These are phyloP conservation scores for Calliphora vicina DNA, from an alignment of 1,140 invertebrate species.

Conservation along the genomic window DNA sequence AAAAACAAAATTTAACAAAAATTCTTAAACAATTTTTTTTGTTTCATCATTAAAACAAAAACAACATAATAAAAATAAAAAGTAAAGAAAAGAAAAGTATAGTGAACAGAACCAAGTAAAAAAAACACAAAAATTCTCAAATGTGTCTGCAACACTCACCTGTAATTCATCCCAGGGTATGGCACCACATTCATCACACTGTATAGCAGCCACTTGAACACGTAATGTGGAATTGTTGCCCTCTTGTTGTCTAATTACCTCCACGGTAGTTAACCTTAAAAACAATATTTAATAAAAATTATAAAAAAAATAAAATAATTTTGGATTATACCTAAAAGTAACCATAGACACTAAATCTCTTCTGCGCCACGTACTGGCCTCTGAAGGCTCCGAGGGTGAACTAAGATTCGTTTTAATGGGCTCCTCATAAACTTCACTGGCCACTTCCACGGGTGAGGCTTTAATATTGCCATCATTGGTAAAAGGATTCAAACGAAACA, in stretches of 20 bases:
- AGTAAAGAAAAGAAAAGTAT: conserved; percentile 8
- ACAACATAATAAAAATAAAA: conserved; percentile 6
- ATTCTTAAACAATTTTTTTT: neutral
- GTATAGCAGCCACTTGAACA: conserved; percentile 78
- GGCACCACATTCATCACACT: conserved; percentile 81
- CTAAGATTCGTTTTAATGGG: conserved; percentile 69
- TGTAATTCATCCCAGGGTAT: conserved; percentile 95
- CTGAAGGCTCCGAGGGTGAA: conserved; percentile 80
- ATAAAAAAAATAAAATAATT: neutral
- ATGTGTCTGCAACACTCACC: conserved; percentile 68
- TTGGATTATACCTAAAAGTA: conserved; percentile 54
- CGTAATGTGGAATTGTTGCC: conserved; percentile 77
- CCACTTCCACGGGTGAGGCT: conserved; percentile 74
- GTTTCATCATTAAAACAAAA: neutral
- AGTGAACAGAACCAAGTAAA: conserved; percentile 25
- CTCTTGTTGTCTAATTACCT: conserved; percentile 82
- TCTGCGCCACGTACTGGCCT: conserved; percentile 79
- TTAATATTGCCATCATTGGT: conserved; percentile 63
- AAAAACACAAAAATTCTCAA: conserved; percentile 23
- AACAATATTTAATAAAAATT: neutral
- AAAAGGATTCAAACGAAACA: conserved; percentile 66
- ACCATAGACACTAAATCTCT: conserved; percentile 75
- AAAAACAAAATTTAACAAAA: neutral
- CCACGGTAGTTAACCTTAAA: conserved; percentile 77
- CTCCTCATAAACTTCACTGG: conserved; percentile 85